Base-by-base conservation (phyloP, 2,113 vertebrate species). In the Tetrao urogallus region DNA sequence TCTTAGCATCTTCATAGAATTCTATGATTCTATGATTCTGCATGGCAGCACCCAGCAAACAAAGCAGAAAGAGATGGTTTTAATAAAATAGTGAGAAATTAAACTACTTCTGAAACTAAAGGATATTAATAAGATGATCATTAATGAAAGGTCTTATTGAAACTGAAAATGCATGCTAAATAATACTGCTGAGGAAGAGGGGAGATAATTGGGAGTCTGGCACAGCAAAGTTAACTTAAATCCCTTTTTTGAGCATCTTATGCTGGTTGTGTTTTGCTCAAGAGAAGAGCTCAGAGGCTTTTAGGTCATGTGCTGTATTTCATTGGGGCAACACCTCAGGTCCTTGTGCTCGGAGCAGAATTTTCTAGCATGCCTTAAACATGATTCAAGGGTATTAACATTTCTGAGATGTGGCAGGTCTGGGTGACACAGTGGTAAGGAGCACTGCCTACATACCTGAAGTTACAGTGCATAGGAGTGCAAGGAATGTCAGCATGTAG, bases 301-400 rank as follows among this genome's bases (percentile, higher is more conserved):
- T 2, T 8, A 12, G 30, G 42, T 47, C 58, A 48, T 0, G 0
- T 8, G 15, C 15, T 20, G 25, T 47, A 22, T 45, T 75, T 64
- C 66, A 34, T 28, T 25, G 40, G 22, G 58, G 22, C 70, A 63
- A 42, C 28, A 47, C 9, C 42, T 50, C 61, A 17, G 52, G 71
- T 32, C 28, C 34, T 22, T 14, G 30, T 28, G 50, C 27, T 27
- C 38, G 17, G 38, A 28, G 30, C 27, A 65, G 12, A 13, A 22
- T 30, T 86, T 86, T 32, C n/a, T 2, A 34, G 19, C 0, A 19
- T 14, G 50, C n/a, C 78, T 77, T 48, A 79, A 60, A 48, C 32
- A 14, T 1, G n/a, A 27, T 25, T 32, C 8, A 42, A 38, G 27
- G 13, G 8, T 2, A 8, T 28, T 9, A 58, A 24, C 30, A 14